Percentiles rank a stretch among this genome's conserved stretches.
Conservation (phyloP, 2,888 invertebrate genomes). For the Hyposoter dolosus region DNA sequence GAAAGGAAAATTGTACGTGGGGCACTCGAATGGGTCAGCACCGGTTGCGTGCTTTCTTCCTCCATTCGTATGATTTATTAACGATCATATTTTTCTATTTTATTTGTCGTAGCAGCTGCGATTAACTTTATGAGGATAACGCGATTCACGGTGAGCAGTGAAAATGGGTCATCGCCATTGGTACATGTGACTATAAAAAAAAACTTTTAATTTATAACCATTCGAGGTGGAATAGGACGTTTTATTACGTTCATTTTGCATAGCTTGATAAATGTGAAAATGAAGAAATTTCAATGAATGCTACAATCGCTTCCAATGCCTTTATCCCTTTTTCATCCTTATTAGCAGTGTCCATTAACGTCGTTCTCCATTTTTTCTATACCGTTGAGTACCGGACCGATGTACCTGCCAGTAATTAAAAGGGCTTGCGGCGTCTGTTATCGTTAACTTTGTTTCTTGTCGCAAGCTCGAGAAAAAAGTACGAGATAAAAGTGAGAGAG, state of each 20-base stretch:
- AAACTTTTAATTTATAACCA: not conserved
- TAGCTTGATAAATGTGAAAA: not conserved
- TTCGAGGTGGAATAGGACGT: not conserved
- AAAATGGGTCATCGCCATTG: not conserved
- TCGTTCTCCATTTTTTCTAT: conserved; percentile 28
- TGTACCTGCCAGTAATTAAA: conserved; percentile 60
- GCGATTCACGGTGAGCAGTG: not conserved
- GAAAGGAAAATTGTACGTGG: conserved; percentile 41
- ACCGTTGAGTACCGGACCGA: conserved; percentile 33
- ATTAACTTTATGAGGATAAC: conserved; percentile 66
- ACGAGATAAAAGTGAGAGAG: conserved; percentile 38
- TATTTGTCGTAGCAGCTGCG: conserved; percentile 34
- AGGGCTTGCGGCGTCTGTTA: conserved; percentile 55
- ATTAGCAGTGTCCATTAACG: conserved; percentile 56
- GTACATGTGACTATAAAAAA: not conserved
- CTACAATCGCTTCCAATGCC: not conserved
- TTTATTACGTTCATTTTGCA: not conserved
- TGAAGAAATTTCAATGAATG: not conserved
- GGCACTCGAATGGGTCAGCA: conserved; percentile 37
- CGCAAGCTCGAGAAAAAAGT: conserved; percentile 45
- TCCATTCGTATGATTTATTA: conserved; percentile 55
- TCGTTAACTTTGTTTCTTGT: conserved; percentile 69
- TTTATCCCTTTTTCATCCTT: not conserved
- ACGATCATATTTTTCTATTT: conserved; percentile 37
- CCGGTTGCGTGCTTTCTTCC: conserved; percentile 35